Conservation (phyloP, 2,888 invertebrate species). For the Calameuta filiformis region DNA sequence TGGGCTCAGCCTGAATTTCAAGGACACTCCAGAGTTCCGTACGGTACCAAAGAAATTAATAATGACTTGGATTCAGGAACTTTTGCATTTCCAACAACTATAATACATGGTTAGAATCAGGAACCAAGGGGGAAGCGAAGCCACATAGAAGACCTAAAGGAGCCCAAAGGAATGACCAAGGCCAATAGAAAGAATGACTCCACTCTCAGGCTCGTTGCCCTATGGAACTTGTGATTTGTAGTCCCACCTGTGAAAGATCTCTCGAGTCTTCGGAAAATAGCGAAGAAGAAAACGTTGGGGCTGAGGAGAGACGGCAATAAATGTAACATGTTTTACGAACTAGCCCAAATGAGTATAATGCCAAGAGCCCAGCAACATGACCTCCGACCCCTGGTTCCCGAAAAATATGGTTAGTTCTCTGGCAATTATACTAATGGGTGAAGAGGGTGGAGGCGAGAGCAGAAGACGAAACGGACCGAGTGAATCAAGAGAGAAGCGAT, state of each 20-base stretch:
- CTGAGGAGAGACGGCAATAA: background rate
- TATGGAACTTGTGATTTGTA: background rate
- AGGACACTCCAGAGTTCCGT: too few relatives aligned
- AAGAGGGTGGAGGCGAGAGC: constrained; percentile 35
- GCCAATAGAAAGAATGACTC: background rate
- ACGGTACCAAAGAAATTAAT: too few relatives aligned
- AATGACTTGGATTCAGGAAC: too few relatives aligned
- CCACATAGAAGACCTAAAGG: background rate
- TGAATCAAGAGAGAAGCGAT: constrained; percentile 31
- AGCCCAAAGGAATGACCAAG: background rate
- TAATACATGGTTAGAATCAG: too few relatives aligned
- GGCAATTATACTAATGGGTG: constrained; percentile 66
- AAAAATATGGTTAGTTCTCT: constrained; percentile 57
- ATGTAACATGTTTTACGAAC: background rate
- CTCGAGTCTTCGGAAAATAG: background rate
- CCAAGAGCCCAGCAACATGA: background rate
- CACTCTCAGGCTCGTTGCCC: background rate
- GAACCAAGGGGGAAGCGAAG: too few relatives aligned
- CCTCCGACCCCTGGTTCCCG: constrained; percentile 5
- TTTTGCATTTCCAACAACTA: too few relatives aligned
- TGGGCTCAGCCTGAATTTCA: too few relatives aligned
- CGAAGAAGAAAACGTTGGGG: background rate
- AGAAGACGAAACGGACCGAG: constrained; percentile 28
- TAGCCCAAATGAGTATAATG: background rate
- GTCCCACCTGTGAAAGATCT: background rate